Evolutionary conservation across 2,797 vertebrate genomes (phyloP).

Genomic region (Sebastes glaucus): DNA sequence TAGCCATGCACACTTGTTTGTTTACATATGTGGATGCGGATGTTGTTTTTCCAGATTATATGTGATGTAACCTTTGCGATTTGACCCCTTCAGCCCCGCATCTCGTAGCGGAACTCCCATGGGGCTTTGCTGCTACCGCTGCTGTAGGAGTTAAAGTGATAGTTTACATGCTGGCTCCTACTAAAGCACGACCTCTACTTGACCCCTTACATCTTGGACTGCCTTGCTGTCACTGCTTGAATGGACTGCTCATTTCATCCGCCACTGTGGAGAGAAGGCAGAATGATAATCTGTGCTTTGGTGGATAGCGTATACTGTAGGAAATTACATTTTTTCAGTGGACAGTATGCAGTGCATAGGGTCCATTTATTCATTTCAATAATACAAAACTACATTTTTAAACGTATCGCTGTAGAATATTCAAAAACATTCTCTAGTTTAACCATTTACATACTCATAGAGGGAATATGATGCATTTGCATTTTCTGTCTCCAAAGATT

Average conservation of each 20-base stretch:
- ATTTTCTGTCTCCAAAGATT: background rate
- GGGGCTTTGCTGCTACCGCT: conserved; percentile 18
- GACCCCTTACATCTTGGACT: conserved; percentile 41
- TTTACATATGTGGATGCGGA: conserved; percentile 37
- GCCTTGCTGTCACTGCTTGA: conserved; percentile 27
- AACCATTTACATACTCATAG: no score
- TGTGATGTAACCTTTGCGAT: conserved; percentile 46
- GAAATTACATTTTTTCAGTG: background rate
- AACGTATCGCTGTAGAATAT: no score
- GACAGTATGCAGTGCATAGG: background rate
- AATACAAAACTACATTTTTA: no score
- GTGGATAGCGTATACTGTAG: background rate
- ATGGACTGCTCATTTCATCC: conserved; percentile 31
- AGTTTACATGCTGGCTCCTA: conserved; percentile 33
- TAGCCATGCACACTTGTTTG: conserved; percentile 33
- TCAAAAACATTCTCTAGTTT: no score
- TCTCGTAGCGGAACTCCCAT: conserved; percentile 30
- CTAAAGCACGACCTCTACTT: conserved; percentile 44
- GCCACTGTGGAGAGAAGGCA: conserved; percentile 2
- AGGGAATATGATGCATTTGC: background rate
- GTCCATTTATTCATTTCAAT: background rate
- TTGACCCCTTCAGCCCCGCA: conserved; percentile 36
- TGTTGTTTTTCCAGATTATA: conserved; percentile 38
- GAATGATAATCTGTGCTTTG: conserved; percentile 17
- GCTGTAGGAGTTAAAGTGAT: conserved; percentile 33